A percentile compares a stretch with the other conserved stretches of the same genome.
Evolutionary conservation across 2,113 vertebrate species (phyloP).

Genomic region (Rhea pennata): DNA sequence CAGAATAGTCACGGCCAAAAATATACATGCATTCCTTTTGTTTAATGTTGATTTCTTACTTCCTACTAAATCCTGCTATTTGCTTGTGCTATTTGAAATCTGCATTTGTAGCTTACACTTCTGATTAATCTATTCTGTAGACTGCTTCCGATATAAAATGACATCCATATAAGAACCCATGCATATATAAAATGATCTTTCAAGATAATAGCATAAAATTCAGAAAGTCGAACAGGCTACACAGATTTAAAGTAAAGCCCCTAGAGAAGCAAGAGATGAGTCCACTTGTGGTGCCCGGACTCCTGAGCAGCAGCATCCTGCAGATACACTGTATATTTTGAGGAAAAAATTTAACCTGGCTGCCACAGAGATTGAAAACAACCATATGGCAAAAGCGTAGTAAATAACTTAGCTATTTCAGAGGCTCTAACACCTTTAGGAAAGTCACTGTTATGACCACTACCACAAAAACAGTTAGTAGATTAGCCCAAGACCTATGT

Average conservation of each 20-base stretch:
- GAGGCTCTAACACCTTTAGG: conserved; percentile 27
- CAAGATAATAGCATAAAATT: neutral
- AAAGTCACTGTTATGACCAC: neutral
- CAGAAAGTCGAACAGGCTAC: neutral
- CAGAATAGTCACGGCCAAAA: neutral
- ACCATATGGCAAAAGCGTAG: neutral
- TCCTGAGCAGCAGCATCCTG: neutral
- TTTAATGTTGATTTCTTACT: neutral
- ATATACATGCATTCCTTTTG: neutral
- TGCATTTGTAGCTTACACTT: neutral
- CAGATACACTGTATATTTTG: conserved; percentile 1
- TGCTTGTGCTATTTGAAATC: neutral
- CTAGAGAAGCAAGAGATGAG: neutral
- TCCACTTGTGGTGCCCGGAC: neutral
- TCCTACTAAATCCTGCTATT: neutral
- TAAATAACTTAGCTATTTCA: neutral
- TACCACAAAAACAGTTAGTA: neutral
- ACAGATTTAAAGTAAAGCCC: neutral
- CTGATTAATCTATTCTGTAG: neutral
- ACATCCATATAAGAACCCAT: neutral
- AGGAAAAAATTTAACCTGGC: conserved; percentile 16
- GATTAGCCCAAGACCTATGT: conserved; percentile 11
- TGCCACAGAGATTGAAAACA: neutral
- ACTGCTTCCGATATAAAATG: neutral
- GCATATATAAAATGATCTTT: neutral